A percentile compares a stretch with the other conserved stretches of the same genome.
Conservation (phyloP, 1,140 invertebrate species). For the Nebria ingens region DNA sequence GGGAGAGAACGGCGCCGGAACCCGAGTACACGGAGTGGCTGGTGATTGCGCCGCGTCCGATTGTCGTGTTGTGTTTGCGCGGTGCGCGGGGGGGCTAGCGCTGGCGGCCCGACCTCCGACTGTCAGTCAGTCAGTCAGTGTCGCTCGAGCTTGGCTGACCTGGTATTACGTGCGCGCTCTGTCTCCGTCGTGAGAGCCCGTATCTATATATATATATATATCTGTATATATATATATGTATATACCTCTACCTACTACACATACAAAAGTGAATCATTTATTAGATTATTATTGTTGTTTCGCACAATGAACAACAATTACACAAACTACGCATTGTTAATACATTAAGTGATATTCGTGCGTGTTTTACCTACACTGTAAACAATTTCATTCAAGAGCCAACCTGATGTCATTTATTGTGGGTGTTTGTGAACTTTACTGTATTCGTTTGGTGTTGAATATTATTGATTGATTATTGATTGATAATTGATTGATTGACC, state of each 20-base stretch:
- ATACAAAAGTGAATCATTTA: too few relatives aligned
- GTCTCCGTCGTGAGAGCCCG: too few relatives aligned
- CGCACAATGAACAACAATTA: too few relatives aligned
- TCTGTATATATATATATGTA: too few relatives aligned
- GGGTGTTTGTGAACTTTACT: not conserved
- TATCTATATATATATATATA: too few relatives aligned
- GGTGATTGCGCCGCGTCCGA: constrained; percentile 30
- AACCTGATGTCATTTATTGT: too few relatives aligned
- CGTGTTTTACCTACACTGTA: not conserved
- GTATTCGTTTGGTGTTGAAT: too few relatives aligned
- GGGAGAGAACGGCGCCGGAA: constrained; percentile 18
- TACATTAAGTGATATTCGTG: not conserved
- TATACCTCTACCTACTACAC: too few relatives aligned
- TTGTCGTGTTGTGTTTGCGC: constrained; percentile 21
- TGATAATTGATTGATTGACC: not conserved
- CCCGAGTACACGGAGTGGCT: constrained; percentile 17
- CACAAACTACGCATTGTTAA: not conserved
- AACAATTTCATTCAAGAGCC: too few relatives aligned
- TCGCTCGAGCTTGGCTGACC: constrained; percentile 22
- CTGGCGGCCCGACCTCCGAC: constrained; percentile 28
- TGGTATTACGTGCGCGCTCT: not conserved
- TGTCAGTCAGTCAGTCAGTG: constrained; percentile 36
- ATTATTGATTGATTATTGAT: too few relatives aligned
- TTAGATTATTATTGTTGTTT: too few relatives aligned
- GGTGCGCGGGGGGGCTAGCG: constrained; percentile 26